Conservation (phyloP, 2,797 vertebrate species). For the Morus bassanus region DNA sequence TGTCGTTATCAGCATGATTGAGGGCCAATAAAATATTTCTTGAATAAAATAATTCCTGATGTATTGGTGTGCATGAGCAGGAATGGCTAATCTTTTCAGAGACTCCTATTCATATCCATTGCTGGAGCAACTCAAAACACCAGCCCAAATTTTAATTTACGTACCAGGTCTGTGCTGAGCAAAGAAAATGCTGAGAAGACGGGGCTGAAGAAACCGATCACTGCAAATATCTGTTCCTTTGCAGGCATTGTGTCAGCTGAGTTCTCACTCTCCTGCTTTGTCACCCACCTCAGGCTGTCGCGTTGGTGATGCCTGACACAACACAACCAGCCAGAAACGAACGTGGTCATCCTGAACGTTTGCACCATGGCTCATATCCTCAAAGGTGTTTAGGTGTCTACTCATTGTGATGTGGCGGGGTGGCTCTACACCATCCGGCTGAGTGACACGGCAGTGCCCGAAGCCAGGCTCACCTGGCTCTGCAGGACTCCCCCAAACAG, state of each 20-base stretch:
- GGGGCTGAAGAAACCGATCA: not conserved
- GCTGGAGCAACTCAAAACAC: not conserved
- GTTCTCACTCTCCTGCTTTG: not conserved
- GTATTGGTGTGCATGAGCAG: accelerated
- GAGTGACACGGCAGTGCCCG: not conserved
- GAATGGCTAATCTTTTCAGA: not conserved
- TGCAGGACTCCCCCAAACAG: not conserved
- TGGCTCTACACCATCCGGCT: not conserved
- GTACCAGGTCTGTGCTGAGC: not conserved
- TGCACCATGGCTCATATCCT: not conserved
- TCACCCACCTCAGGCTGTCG: not conserved
- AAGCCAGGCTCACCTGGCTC: slow-evolving; percentile 39
- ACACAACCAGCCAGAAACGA: not conserved
- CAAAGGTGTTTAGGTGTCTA: not conserved
- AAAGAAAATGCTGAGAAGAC: not conserved
- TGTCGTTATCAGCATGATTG: not conserved
- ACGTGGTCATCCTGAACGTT: accelerated
- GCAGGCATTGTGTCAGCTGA: not conserved
- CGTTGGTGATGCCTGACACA: not conserved
- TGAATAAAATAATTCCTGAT: not conserved
- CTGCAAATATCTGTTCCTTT: not conserved
- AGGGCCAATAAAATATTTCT: not conserved
- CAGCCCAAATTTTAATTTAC: not conserved
- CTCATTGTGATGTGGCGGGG: accelerated
- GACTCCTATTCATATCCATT: not conserved